Evolutionary conservation across 2,888 invertebrate genomes (phyloP).

Genomic region (Eueremaeus valkanovi): DNA sequence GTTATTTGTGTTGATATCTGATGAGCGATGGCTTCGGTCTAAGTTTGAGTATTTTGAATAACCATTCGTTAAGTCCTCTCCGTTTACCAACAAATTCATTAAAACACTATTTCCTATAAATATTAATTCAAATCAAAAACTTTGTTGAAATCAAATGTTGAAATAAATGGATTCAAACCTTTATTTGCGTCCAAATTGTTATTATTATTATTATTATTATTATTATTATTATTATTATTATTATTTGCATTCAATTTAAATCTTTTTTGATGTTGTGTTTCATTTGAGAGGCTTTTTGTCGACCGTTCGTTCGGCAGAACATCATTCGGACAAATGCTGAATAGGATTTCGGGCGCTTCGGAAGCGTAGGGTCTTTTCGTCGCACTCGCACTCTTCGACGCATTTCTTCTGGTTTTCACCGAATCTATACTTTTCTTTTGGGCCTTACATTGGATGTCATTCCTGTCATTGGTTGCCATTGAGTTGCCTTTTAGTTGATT

Average conservation of each 20-base stretch:
- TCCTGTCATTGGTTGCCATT: background rate
- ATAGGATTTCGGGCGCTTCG: background rate
- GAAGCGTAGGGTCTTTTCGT: background rate
- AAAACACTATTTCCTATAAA: constrained; percentile 64
- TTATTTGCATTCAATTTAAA: constrained; percentile 2
- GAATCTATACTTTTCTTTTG: background rate
- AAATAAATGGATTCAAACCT: background rate
- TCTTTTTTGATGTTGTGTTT: background rate
- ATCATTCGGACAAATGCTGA: background rate
- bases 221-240: too few species aligned
- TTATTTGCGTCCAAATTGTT: background rate
- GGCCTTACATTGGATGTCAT: background rate
- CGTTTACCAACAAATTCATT: constrained; percentile 90
- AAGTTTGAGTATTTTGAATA: constrained; percentile 55
- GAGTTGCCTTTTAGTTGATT: background rate
- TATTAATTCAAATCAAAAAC: background rate
- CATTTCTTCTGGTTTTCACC: background rate
- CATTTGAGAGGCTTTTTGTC: background rate
- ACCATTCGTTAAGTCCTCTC: constrained; percentile 88
- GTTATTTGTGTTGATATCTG: background rate
- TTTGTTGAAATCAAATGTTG: background rate
- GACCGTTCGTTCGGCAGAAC: background rate
- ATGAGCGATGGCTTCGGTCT: background rate
- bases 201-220: background rate
- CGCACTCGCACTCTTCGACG: background rate